Base-by-base conservation (phyloP, 2,113 vertebrate genomes). In the Pterophyllum scalare region DNA sequence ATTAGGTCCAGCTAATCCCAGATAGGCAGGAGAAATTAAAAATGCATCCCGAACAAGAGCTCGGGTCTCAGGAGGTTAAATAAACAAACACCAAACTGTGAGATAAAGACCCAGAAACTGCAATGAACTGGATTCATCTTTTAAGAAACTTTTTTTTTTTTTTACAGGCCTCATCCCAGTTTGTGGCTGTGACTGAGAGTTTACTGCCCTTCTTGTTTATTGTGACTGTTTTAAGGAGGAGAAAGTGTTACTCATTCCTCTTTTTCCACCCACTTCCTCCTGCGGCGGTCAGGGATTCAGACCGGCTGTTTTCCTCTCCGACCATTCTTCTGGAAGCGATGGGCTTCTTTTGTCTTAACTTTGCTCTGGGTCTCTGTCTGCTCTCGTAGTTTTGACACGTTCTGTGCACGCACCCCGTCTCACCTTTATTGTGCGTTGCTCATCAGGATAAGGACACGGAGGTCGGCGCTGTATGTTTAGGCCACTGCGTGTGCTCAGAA, bases 321-420 rank as follows among this genome's bases (percentile, higher is more conserved):
- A 85, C 82, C 22, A 3, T 75, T 74, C 64, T 60, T 60, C 31
- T 24, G 2, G 7, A 84, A 33, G 28, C 82, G 38, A 87, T 35
- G 28, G 15, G 54, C 19, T 85, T 65, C 76, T 9, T 59, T 77
- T 61, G 58, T 77, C 22, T 35, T 0, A 57, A 26, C 60, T 82
- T 74, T 81, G 67, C 59, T 75, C 82, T 17, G 74, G 72, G 62
- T 83, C 49, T 61, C 19, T 84, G 82, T 83, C 85, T 89, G 65
- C 79, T 61, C 75, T 88, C 78, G 57, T 43, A 52, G 64, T 6
- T 79, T 70, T 79, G 70, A 81, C 79, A 11, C 80, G 38, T 83
- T 81, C 49, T 43, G 2, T 75, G 88, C 20, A 57, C 35, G 11
- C 76, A 46, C 28, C 77, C 11, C 80, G 76, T 86, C 85, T 46